Evolutionary conservation across 2,888 invertebrate genomes (phyloP), one percentile per base, ranked within the genome.

Genomic region (Drosophila paranaensis): DNA sequence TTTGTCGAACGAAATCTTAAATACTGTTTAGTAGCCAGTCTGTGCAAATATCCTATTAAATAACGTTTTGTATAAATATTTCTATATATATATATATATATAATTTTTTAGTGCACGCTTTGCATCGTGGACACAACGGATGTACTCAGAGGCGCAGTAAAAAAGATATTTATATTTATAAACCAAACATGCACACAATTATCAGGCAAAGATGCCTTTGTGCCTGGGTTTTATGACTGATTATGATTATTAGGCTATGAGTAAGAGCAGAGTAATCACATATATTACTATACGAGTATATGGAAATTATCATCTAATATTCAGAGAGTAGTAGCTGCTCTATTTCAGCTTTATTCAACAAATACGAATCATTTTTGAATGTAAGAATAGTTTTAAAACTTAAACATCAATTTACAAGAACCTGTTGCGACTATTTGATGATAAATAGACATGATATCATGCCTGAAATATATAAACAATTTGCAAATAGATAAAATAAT

Each of bases 391-490:
- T 20, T 20, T 20, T 20, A 20, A 20, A 20, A 2, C 20, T 20
- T 20, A 27, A 27, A 27, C 6, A 27, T 54, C 11, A 11, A 39
- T 11, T 39, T 14, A 27, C 2, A 14, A 55, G 11, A 10, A 10
- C 14, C 11, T n/a, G 14, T 11, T 50, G n/a, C 10, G 10, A 30
- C 9, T 25, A n/a, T 25, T 40, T 37, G n/a, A 5, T n/a, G 11
- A 33, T 63, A n/a, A 13, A 40, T 33, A 11, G 11, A n/a, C 10
- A 64, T 55, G 65, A 55, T 46, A 64, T 66, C 53, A 46, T 53
- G 27, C 6, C 2, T 9, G 2, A 40, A 8, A 16, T 33, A 27
- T 14, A 40, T 27, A 20, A 10, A 35, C 27, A 42, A 27, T 35
- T 27, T 27, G 35, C 25, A 8, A 9, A 11, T 13, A 33, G 14